Evolutionary conservation across 2,797 vertebrate species (phyloP), one percentile per base, ranked within the genome.

Genomic region (Sebastiscus tertius): DNA sequence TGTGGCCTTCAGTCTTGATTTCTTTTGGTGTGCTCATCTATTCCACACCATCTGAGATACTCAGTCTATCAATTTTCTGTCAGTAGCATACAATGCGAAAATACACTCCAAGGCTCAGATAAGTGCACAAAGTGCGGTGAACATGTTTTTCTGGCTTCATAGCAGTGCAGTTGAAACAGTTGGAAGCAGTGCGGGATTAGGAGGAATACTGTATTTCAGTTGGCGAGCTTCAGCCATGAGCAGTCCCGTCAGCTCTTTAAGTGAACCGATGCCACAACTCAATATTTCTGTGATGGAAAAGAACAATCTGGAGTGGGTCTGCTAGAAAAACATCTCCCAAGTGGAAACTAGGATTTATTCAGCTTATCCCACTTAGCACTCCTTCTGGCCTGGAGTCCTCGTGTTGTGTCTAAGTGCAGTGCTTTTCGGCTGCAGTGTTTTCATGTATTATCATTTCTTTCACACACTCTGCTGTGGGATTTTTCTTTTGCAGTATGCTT

Each of bases 261-360:
- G 65, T 54, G 56, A 39, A 72, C 63, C 46, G 64, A 71, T 67
- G 62, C 59, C 33, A 81, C 42, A 65, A 52, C 71, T 75, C 69
- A 34, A n/a, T 62, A 27, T 64, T 77, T 68, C 55, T 83, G 27
- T 60, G 62, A 84, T 72, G 72, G 70, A 82, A 79, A 79, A 42
- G 12, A 77, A 62, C 13, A 46, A 72, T 58, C 60, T 72, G 56
- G 62, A 84, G 34, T 42, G 72, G 63, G 81, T 77, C 75, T 80
- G 65, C 62, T 26, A 54, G 72, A 77, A 72, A 61, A 62, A 78
- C 49, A 2, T 77, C 66, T 80, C 69, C 62, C 42, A 69, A 68
- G 77, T 75, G 69, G 82, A 79, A 86, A 82, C 59, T 76, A 18
- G 26, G 58, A 75, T 36, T 72, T 84, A 81, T 79, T 83, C 49